phyloP scores from a whole-genome alignment of 2,113 vertebrate genomes.

The human (Homo sapiens) region GRCh38 chr7:17756001-17756500 shows the following conservation, averaged over 20 bases:
- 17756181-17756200: background rate
- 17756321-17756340: background rate
- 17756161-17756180: background rate
- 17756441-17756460: background rate
- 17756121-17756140: no score
- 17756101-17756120: background rate
- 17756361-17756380: background rate
- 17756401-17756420: background rate
- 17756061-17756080: background rate
- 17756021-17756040: background rate
- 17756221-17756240: background rate
- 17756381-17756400: background rate
- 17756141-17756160: background rate
- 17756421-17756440: background rate
- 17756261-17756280: background rate
- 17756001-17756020: no score
- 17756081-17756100: background rate
- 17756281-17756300: background rate
- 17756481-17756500: background rate
- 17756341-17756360: constrained; percentile 20
- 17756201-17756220: background rate
- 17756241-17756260: background rate
- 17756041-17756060: background rate
- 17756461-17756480: background rate
- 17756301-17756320: background rate